These are phyloP conservation scores for Crotalus adamanteus DNA, from an alignment of 2,797 vertebrate genomes.

Conservation along the genomic window DNA sequence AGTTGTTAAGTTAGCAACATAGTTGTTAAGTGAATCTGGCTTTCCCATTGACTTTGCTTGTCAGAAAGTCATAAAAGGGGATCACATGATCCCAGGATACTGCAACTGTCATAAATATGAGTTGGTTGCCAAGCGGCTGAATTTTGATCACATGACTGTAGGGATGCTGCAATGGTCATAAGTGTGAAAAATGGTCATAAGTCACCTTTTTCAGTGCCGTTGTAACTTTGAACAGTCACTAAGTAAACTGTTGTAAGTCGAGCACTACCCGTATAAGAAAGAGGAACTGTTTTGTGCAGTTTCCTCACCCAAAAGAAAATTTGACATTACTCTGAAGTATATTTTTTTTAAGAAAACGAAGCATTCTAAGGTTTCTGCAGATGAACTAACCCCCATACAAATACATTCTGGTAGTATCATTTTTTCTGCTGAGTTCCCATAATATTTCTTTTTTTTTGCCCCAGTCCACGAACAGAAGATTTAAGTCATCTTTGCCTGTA, in stretches of 20 bases:
- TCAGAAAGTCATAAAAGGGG: not conserved
- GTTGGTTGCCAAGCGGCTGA: not conserved
- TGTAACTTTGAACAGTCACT: not conserved
- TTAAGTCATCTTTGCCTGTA: not conserved
- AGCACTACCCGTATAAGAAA: not conserved
- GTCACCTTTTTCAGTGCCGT: not conserved
- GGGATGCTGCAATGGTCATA: not conserved
- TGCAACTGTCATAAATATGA: not conserved
- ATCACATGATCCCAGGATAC: not conserved
- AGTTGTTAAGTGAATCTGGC: not conserved
- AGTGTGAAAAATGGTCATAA: not conserved
- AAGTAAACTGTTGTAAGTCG: not conserved
- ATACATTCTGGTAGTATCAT: not conserved
- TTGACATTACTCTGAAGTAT: not conserved
- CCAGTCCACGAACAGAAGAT: not conserved
- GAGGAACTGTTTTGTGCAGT: not conserved
- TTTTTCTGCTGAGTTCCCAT: not conserved
- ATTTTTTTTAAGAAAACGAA: not conserved
- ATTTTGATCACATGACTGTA: not conserved
- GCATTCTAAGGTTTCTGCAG: not conserved
- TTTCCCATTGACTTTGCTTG: not conserved
- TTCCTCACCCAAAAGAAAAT: constrained; percentile 1
- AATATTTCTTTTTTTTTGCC: not conserved
- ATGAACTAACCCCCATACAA: not conserved
- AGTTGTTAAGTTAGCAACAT: not conserved